Evolutionary conservation across 2,888 invertebrate genomes (phyloP), one percentile per base, ranked within the genome.

Genomic region (Drosophila mayaguana): DNA sequence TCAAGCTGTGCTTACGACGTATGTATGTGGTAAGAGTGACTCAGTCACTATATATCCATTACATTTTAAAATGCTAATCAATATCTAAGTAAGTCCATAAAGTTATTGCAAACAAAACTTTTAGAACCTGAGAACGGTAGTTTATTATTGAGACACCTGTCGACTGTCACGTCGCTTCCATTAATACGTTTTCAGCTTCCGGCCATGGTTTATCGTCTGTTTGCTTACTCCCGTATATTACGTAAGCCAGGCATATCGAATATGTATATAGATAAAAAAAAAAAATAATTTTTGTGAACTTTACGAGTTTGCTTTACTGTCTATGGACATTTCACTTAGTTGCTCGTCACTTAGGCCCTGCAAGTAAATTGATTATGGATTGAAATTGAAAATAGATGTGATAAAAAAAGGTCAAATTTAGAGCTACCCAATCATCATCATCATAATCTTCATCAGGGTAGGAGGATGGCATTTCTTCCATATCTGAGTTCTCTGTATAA

Each of bases 101-200:
- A 36, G 36, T 34, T 36, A 34, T 34, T 51, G 16, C 38, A 38
- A 25, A 22, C 16, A n/a, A n/a, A 38, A 20, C n/a, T 12, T 25
- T 16, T 22, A 25, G 16, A 28, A 12, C 28, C n/a, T n/a, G 25
- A 48, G 28, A 48, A 48, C 28, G 25, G 12, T 28, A 32, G 28
- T 38, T 48, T 48, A 28, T 48, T 59, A 25, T 9, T 22, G 60
- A 46, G 54, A 55, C n/a, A 25, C 22, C 45, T 42, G 72, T 72
- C 61, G 67, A 76, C 67, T 72, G 73, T 73, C 77, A 69, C 59
- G 68, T 73, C 55, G 40, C 56, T 50, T 53, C 53, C 56, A 63
- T 40, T 61, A 57, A 59, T 42, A 38, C 56, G 51, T 63, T 75
- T 63, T 55, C 75, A 75, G 76, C 76, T 75, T 75, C 75, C 75